A percentile compares a stretch with the other conserved stretches of the same genome.
These are phyloP conservation scores for Coronaproctus castanopsis DNA, from an alignment of 2,888 invertebrate genomes.

Conservation along the genomic window DNA sequence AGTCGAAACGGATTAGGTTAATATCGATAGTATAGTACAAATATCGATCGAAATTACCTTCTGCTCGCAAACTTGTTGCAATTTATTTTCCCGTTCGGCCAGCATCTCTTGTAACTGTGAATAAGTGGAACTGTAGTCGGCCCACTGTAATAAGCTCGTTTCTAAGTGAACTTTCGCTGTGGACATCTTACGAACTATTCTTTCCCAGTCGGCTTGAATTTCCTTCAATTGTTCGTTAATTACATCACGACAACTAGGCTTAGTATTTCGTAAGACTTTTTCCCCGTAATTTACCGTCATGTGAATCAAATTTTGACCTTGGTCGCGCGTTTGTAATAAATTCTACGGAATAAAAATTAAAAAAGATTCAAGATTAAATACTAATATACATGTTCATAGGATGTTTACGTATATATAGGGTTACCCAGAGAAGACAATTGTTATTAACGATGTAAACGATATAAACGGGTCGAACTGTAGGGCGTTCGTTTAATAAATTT, in stretches of 20 bases:
- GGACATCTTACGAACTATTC: conserved; percentile 73
- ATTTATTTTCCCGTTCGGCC: conserved; percentile 72
- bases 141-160: conserved; percentile 81
- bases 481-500: no score
- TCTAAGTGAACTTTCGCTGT: conserved; percentile 79
- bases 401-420: no score
- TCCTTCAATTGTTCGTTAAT: conserved; percentile 74
- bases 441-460: no score
- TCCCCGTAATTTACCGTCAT: conserved; percentile 75
- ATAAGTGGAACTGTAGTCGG: conserved; percentile 84
- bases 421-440: no score
- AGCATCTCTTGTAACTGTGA: conserved; percentile 87
- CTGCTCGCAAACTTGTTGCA: conserved; percentile 72
- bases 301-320: conserved; percentile 70
- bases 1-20: no score
- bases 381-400: no score
- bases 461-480: no score
- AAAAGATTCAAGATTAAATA: no score
- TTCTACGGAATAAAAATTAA: conserved; percentile 38
- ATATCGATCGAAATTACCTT: no score
- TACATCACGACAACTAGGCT: conserved; percentile 70
- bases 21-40: no score
- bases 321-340: conserved; percentile 56
- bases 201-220: conserved; percentile 79
- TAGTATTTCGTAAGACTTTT: conserved; percentile 66